phyloP scores from a whole-genome alignment of 2,113 vertebrate species.

The Lethenteron camtschaticum region DNA sequence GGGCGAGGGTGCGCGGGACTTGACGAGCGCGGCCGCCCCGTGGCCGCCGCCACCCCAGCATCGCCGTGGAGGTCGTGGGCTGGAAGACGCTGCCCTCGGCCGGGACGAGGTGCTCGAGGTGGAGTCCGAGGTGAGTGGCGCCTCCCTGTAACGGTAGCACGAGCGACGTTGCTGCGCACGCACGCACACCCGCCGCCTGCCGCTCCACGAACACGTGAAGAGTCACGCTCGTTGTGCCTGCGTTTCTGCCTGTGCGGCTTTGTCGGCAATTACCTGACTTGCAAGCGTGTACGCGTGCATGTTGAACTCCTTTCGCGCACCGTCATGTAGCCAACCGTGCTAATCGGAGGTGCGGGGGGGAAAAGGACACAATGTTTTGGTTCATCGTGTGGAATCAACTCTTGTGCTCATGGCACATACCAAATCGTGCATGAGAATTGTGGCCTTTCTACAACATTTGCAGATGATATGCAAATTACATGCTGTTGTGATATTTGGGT shows the following conservation, averaged over 20 bases:
- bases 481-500: too few species aligned
- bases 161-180: neutral
- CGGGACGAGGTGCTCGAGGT: constrained; percentile 74
- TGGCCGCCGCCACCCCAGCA: constrained; percentile 34
- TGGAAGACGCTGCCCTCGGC: constrained; percentile 78
- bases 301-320: too few species aligned
- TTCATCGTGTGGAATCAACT: too few species aligned
- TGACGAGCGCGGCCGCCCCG: constrained; percentile 38
- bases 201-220: neutral
- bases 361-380: too few species aligned
- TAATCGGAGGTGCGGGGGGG: too few species aligned
- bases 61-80: constrained; percentile 54
- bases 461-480: too few species aligned
- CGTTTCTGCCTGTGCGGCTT: neutral
- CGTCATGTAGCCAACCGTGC: too few species aligned
- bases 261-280: constrained; percentile 8
- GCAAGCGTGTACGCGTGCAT: constrained; percentile 23
- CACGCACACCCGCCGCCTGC: too few species aligned
- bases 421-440: too few species aligned
- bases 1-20: constrained; percentile 77
- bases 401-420: too few species aligned
- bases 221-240: neutral
- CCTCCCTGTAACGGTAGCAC: neutral
- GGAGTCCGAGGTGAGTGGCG: constrained; percentile 51
- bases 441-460: too few species aligned